Conservation (phyloP, 1,140 invertebrate genomes). For the Nasonia vitripennis region DNA sequence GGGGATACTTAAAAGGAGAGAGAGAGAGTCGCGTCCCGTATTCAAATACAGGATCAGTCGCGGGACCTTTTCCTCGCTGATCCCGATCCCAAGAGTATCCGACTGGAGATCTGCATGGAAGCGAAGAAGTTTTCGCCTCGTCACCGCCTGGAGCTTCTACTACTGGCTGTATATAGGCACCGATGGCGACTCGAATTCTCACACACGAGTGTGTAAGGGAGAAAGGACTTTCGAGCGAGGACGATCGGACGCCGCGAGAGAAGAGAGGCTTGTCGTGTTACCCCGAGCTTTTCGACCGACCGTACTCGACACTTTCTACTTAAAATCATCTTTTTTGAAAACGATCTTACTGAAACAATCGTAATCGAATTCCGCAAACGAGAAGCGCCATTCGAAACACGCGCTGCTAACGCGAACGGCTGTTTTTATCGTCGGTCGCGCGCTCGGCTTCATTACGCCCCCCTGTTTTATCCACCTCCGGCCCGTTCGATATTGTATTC, state of each 20-base stretch:
- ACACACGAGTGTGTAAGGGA: conserved; percentile 61
- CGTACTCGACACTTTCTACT: background rate
- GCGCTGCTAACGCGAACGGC: background rate
- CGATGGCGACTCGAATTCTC: conserved; percentile 66
- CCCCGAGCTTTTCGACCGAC: background rate
- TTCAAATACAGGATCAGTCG: conserved; percentile 76
- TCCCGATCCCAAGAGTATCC: conserved; percentile 69
- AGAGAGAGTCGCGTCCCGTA: conserved; percentile 65
- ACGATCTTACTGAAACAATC: no score
- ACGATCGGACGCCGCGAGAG: background rate
- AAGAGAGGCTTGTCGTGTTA: conserved; percentile 33
- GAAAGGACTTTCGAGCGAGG: conserved; percentile 14
- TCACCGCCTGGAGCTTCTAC: conserved; percentile 58
- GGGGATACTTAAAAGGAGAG: conserved; percentile 55
- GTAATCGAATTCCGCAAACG: no score
- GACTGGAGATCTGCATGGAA: conserved; percentile 48
- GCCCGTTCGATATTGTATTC: conserved; percentile 65
- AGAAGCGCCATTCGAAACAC: background rate
- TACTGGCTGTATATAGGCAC: background rate
- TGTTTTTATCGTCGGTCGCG: conserved; percentile 63
- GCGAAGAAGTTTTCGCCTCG: conserved; percentile 72
- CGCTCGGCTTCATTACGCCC: conserved; percentile 52
- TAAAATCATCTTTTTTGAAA: no score
- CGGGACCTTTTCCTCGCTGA: conserved; percentile 69
- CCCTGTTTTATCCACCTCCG: conserved; percentile 47